These are phyloP conservation scores for Poecilia picta DNA, from an alignment of 2,797 vertebrate species.

Conservation along the genomic window DNA sequence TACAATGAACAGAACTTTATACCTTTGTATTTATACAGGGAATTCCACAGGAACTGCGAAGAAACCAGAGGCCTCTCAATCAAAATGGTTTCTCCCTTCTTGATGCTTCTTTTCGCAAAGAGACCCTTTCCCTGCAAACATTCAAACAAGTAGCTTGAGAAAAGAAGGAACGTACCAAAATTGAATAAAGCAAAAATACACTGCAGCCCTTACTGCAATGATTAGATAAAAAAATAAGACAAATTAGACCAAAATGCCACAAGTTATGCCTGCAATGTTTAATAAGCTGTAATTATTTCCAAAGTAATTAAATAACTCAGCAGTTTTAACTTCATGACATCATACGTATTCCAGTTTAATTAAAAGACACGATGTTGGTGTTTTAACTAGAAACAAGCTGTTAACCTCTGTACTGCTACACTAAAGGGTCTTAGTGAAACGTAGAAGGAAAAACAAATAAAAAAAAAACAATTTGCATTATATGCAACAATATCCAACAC, in stretches of 20 bases:
- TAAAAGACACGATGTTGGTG: neutral
- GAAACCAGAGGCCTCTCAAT: slow-evolving; percentile 89
- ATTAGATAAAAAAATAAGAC: neutral
- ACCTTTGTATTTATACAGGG: slow-evolving; percentile 95
- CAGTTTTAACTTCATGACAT: neutral
- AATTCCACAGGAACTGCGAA: slow-evolving; percentile 96
- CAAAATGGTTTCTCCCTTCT: slow-evolving; percentile 90
- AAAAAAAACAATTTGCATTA: neutral
- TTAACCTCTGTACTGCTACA: neutral
- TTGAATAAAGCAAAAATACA: neutral
- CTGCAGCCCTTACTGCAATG: neutral
- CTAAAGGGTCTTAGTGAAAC: neutral
- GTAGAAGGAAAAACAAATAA: neutral
- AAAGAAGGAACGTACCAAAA: neutral
- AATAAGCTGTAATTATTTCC: neutral
- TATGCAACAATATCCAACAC: neutral
- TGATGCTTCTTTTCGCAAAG: slow-evolving; percentile 88
- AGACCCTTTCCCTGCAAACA: slow-evolving; percentile 90
- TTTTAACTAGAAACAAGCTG: neutral
- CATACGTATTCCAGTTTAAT: neutral
- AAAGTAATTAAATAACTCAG: neutral
- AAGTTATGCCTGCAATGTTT: no score
- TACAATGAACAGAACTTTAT: slow-evolving; percentile 40
- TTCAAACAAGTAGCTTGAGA: slow-evolving; percentile 3
- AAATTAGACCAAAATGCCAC: neutral